These are phyloP conservation scores for Amniataba percoides DNA, from an alignment of 2,797 vertebrate genomes.

Conservation along the genomic window DNA sequence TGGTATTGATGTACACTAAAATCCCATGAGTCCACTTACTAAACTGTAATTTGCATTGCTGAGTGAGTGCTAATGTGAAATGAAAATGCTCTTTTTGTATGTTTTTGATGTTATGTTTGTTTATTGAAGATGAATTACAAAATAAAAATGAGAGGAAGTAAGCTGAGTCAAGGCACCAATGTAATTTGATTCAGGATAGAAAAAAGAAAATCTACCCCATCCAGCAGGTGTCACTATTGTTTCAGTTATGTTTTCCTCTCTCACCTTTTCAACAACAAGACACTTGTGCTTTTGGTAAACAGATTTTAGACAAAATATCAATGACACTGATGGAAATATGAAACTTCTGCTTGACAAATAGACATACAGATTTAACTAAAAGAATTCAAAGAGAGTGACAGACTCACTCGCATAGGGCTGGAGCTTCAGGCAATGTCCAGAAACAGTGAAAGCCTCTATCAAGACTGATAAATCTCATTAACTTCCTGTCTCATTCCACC, in stretches of 20 bases:
- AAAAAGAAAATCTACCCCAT: conserved; percentile 19
- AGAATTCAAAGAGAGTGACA: conserved; percentile 1
- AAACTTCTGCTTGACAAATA: background rate
- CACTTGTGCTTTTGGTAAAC: background rate
- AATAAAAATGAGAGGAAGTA: conserved; percentile 49
- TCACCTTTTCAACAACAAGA: background rate
- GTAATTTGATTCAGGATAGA: background rate
- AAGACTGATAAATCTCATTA: conserved; percentile 17
- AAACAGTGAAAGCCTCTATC: background rate
- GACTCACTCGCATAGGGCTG: background rate
- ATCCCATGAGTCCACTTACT: conserved; percentile 16
- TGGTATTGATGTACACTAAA: conserved; percentile 28
- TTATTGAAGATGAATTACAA: conserved; percentile 55
- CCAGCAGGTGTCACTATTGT: conserved; percentile 67
- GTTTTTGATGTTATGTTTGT: conserved; percentile 68
- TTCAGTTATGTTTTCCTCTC: conserved; percentile 8
- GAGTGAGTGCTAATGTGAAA: conserved; percentile 61
- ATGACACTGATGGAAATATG: background rate
- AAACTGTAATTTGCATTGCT: conserved; percentile 37
- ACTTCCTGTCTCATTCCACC: conserved; percentile 30
- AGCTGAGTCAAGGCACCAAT: background rate
- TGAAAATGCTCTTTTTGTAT: conserved; percentile 59
- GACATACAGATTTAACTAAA: background rate
- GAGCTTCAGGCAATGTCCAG: conserved; percentile 3
- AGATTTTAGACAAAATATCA: background rate